Percentiles rank a stretch among this genome's conserved stretches.
phyloP scores from a whole-genome alignment of 2,888 invertebrate genomes.

The Cantharis lateralis region DNA sequence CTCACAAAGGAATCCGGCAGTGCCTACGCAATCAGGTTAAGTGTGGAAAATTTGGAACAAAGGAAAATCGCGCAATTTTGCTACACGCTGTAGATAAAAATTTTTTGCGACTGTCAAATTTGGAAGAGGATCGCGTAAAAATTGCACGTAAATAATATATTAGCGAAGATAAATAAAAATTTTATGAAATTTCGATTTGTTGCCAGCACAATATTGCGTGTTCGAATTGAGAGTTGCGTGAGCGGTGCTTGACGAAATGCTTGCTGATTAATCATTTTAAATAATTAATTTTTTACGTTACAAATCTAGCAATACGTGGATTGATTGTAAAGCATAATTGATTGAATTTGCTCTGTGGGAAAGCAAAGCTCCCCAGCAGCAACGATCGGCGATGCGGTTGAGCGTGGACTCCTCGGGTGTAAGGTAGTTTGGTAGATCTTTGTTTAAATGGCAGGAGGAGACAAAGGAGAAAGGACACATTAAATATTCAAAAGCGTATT shows the following conservation, averaged over 20 bases:
- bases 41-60: no score
- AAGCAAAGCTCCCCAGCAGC: no score
- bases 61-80: no score
- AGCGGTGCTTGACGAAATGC: background rate
- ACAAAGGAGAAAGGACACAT: background rate
- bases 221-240: background rate
- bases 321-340: background rate
- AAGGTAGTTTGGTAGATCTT: background rate
- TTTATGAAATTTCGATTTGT: background rate
- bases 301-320: background rate
- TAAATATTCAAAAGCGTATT: constrained; percentile 18
- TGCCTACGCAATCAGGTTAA: no score
- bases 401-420: background rate
- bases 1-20: no score
- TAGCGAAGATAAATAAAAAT: background rate
- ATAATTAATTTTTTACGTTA: background rate
- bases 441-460: background rate
- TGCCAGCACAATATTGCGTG: background rate
- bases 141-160: background rate
- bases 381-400: background rate
- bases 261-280: background rate
- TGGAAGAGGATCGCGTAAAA: background rate
- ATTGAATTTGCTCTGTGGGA: no score
- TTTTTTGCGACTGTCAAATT: no score
- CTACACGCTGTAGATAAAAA: no score